Evolutionary conservation across 2,888 invertebrate genomes (phyloP).

Genomic region (Mystacides longicornis): DNA sequence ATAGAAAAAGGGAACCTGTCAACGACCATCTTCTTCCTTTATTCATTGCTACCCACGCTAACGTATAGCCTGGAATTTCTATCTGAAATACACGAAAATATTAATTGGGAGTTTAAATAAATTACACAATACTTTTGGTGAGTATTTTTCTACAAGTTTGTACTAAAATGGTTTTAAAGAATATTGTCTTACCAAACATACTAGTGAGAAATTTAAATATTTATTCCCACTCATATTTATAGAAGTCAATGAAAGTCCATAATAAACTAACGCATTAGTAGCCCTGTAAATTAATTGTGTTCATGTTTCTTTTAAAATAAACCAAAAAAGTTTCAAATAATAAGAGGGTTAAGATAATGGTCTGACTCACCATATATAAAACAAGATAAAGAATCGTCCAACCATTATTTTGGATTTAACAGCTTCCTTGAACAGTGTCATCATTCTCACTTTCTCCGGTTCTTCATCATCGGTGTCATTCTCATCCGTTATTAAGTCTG

Average conservation of each 20-base stretch:
- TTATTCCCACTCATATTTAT: conserved; percentile 60
- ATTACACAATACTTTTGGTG: background rate
- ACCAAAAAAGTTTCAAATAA: too few relatives aligned
- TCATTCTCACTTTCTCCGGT: conserved; percentile 32
- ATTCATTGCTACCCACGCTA: conserved; percentile 46
- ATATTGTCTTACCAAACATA: conserved; percentile 37
- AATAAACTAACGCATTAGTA: conserved; percentile 60
- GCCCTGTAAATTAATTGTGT: conserved; percentile 38
- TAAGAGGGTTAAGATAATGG: too few relatives aligned
- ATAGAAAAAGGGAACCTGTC: conserved; percentile 45
- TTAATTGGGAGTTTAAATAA: background rate
- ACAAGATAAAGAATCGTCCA: conserved; percentile 39
- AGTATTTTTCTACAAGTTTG: background rate
- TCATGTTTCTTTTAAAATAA: background rate
- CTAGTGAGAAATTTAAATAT: conserved; percentile 58
- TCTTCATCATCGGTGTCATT: conserved; percentile 21
- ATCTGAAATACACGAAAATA: conserved; percentile 28
- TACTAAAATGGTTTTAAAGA: background rate
- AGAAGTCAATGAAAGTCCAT: conserved; percentile 60
- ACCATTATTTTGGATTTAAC: conserved; percentile 40
- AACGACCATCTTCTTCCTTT: conserved; percentile 47
- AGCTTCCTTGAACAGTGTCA: conserved; percentile 38
- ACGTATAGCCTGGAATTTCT: conserved; percentile 53
- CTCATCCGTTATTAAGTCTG: conserved; percentile 16
- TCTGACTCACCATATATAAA: conserved; percentile 42